Percentiles rank a stretch among this genome's conserved stretches.
Conservation (phyloP, 2,113 vertebrate species). For the Melanotaenia duboulayi region DNA sequence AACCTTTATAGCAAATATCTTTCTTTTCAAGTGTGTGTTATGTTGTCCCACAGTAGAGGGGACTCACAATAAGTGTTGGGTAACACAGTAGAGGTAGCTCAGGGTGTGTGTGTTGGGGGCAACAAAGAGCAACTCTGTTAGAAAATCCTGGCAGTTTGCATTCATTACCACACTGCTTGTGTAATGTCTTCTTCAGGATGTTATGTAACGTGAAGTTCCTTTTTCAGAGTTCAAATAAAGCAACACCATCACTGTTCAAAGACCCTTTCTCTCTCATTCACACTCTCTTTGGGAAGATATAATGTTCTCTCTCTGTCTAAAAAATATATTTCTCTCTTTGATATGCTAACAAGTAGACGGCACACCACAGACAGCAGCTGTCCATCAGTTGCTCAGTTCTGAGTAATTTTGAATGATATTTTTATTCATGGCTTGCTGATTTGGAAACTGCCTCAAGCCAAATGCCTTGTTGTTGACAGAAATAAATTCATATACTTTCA, state of each 20-base stretch:
- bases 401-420: slow-evolving; percentile 57
- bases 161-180: slow-evolving; percentile 45
- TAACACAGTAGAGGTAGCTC: slow-evolving; percentile 29
- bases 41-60: slow-evolving; percentile 19
- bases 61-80: slow-evolving; percentile 39
- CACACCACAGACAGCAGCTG: slow-evolving; percentile 64
- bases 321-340: slow-evolving; percentile 47
- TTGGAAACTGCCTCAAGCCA: slow-evolving; percentile 67
- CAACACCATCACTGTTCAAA: background rate
- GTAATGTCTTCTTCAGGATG: slow-evolving; percentile 41
- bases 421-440: slow-evolving; percentile 71
- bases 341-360: slow-evolving; percentile 71
- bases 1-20: slow-evolving; percentile 18
- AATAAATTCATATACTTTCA: slow-evolving; percentile 49
- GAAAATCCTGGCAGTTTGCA: slow-evolving; percentile 46
- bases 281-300: background rate
- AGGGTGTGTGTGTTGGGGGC: background rate
- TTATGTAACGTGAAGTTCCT: slow-evolving; percentile 52
- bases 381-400: slow-evolving; percentile 55
- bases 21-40: slow-evolving; percentile 14
- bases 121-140: slow-evolving; percentile 64
- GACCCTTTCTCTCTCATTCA: slow-evolving; percentile 8
- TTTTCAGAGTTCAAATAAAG: slow-evolving; percentile 21
- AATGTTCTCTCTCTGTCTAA: slow-evolving; percentile 25
- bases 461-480: slow-evolving; percentile 47